A percentile compares a stretch with the other conserved stretches of the same genome.
These are phyloP conservation scores for Cybosia mesomella DNA, from an alignment of 2,888 invertebrate genomes.

Conservation along the genomic window DNA sequence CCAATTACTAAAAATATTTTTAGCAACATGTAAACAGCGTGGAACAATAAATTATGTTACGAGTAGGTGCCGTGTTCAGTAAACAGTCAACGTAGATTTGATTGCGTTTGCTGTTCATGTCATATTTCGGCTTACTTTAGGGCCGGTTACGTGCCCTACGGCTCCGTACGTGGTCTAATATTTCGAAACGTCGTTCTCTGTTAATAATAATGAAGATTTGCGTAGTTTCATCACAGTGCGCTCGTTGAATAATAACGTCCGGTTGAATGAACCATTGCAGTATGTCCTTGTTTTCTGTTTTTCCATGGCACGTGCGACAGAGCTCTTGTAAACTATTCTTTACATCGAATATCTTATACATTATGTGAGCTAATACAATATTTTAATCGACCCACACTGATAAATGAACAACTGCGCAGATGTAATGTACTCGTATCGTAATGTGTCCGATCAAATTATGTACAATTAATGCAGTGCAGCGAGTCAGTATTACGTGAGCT, in stretches of 20 bases:
- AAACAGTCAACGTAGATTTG: slow-evolving; percentile 29
- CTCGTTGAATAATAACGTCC: slow-evolving; percentile 84
- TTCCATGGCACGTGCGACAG: slow-evolving; percentile 80
- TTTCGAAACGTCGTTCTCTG: slow-evolving; percentile 80
- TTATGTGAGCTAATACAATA: slow-evolving; percentile 67
- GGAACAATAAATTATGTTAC: slow-evolving; percentile 40
- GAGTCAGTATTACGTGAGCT: slow-evolving; percentile 35
- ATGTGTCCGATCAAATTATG: slow-evolving; percentile 25
- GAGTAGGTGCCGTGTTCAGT: slow-evolving; percentile 29
- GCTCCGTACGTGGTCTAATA: slow-evolving; percentile 68
- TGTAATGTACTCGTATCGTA: slow-evolving; percentile 30
- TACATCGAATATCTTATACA: slow-evolving; percentile 65
- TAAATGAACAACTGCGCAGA: slow-evolving; percentile 64
- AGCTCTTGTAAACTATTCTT: slow-evolving; percentile 54
- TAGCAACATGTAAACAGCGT: slow-evolving; percentile 38
- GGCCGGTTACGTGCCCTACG: slow-evolving; percentile 66
- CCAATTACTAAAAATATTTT: not conserved
- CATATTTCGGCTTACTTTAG: slow-evolving; percentile 62
- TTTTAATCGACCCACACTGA: slow-evolving; percentile 61
- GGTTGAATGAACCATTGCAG: slow-evolving; percentile 87
- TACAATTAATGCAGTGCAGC: slow-evolving; percentile 33
- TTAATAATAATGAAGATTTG: slow-evolving; percentile 83
- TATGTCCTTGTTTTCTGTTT: slow-evolving; percentile 86
- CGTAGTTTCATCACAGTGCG: slow-evolving; percentile 83
- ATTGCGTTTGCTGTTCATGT: slow-evolving; percentile 44